phyloP scores from a whole-genome alignment of 2,888 invertebrate genomes.

The Cryptus viduatorius region DNA sequence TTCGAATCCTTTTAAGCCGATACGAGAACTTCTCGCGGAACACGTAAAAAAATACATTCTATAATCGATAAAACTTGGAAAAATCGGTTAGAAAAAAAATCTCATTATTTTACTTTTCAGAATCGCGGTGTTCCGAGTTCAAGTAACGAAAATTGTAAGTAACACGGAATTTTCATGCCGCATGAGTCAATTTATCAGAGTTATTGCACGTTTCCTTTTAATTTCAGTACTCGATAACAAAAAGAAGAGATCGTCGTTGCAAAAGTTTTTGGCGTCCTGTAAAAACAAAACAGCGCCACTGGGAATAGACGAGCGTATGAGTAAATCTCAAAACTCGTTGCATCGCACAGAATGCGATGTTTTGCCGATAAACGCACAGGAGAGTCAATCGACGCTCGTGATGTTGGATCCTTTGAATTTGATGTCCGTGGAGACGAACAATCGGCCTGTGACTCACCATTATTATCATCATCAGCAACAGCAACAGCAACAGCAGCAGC shows the following conservation, averaged over 20 bases:
- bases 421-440: constrained; percentile 40
- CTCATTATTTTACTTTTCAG: constrained; percentile 30
- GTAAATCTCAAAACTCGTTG: constrained; percentile 62
- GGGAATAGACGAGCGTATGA: constrained; percentile 67
- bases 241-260: constrained; percentile 59
- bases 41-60: constrained; percentile 27
- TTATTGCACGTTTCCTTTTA: constrained; percentile 27
- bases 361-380: constrained; percentile 61
- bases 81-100: not conserved
- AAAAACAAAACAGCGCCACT: constrained; percentile 81
- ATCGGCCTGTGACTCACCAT: constrained; percentile 31
- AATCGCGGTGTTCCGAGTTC: constrained; percentile 43
- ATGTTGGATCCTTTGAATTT: constrained; percentile 72
- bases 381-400: constrained; percentile 68
- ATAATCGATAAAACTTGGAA: not conserved
- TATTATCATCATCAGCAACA: no score
- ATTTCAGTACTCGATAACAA: constrained; percentile 59
- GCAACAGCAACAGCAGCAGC: constrained; percentile 27
- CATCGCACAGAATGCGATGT: constrained; percentile 56
- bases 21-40: constrained; percentile 74
- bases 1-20: constrained; percentile 80
- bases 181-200: constrained; percentile 35
- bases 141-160: constrained; percentile 64
- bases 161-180: not conserved
- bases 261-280: constrained; percentile 72